Evolutionary conservation across 2,113 vertebrate genomes (phyloP), one percentile per base, ranked within the genome.

Genomic region (Tachysurus vachellii): DNA sequence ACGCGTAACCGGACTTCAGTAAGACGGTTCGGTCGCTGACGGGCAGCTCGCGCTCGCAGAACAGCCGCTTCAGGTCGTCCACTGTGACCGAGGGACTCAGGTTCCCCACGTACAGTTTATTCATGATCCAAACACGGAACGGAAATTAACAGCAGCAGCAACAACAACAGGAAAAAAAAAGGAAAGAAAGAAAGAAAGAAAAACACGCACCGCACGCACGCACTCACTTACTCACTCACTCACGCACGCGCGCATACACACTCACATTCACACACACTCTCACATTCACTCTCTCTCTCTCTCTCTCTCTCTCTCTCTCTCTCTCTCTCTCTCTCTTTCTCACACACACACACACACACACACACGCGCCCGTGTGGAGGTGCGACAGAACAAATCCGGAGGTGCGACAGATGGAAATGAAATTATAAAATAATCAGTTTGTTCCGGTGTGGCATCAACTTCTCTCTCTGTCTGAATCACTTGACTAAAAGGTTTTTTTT

Each of bases 41-140:
- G 86, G 96, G 96, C 88, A 98, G 96, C 94, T 97, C 94, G 92
- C 93, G 95, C 93, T 97, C 96, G 91, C 93, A 94, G 91, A 98
- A 98, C 94, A 97, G 96, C 95, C 96, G 95, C 94, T 95, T 95
- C 92, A 98, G 96, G 94, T 98, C 97, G 92, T 97, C 96, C 94
- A 96, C 96, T 84, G 97, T 98, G 94, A 96, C 96, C 94, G 96
- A 96, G 93, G 96, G 96, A 95, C 97, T 98, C 95, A 98, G 95
- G 96, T 98, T 98, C 93, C 97, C 97, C 91, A 98, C 95, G 95
- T 97, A 97, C 91, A 98, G 97, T 96, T 97, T 97, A 96, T 97
- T 97, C 97, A 98, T 98, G 96, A 94, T 97, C 96, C 79, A 81
- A 81, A 81, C 95, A 93, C 47, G 17, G 21, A 54, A 47, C 91